Evolutionary conservation across 1,140 invertebrate genomes (phyloP).

Genomic region (Doryteuthis pealeii): DNA sequence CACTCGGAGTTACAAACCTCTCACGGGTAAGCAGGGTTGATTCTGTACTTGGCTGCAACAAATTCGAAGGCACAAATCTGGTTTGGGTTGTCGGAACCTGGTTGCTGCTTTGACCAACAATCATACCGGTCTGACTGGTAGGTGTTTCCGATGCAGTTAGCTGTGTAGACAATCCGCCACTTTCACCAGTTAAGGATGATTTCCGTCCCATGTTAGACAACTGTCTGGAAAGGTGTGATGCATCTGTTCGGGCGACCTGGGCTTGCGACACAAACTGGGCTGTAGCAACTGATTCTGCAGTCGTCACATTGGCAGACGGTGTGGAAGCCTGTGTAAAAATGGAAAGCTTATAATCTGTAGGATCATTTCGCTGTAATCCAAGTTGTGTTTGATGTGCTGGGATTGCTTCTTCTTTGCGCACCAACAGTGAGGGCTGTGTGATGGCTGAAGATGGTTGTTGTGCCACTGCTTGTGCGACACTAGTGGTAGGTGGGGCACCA

Average conservation of each 20-base stretch:
- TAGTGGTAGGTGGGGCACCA: neutral
- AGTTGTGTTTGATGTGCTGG: conserved; percentile 1
- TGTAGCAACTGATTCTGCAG: too few species aligned
- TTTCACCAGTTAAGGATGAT: too few species aligned
- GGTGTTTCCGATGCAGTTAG: too few species aligned
- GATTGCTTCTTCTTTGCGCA: conserved; percentile 1
- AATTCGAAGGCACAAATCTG: neutral
- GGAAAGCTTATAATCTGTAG: neutral
- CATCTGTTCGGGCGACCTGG: too few species aligned
- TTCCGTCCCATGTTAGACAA: too few species aligned
- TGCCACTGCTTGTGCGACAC: neutral
- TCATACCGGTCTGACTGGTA: too few species aligned
- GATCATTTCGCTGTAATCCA: neutral
- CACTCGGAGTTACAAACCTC: neutral
- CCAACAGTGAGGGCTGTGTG: neutral
- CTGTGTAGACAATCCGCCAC: too few species aligned
- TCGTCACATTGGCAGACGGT: neutral
- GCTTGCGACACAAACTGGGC: too few species aligned
- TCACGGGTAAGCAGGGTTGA: too few species aligned
- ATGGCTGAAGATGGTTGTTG: neutral
- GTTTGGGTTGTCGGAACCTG: neutral
- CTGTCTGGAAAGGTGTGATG: too few species aligned
- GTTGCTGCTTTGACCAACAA: too few species aligned
- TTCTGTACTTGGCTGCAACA: neutral
- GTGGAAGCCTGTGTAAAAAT: neutral